Percentiles rank a stretch among this genome's conserved stretches.
Conservation (phyloP, 2,113 vertebrate species). For the Alligator sinensis region DNA sequence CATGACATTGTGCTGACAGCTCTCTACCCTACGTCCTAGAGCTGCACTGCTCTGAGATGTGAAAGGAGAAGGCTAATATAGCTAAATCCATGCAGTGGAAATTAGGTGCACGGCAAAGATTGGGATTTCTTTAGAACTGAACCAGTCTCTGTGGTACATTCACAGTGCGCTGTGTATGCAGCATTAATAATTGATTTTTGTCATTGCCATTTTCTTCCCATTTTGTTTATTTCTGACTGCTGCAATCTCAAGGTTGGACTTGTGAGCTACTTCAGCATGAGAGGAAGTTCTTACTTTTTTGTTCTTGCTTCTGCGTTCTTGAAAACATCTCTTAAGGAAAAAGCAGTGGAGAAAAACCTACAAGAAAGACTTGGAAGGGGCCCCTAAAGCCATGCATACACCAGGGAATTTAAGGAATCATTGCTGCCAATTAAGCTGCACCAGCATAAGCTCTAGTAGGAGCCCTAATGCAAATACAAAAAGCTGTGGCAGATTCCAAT, state of each 20-base stretch:
- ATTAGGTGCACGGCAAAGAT: neutral
- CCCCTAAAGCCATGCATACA: neutral
- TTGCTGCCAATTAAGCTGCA: neutral
- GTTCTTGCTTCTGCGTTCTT: neutral
- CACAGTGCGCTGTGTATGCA: neutral
- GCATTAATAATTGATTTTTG: neutral
- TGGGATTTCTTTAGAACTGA: neutral
- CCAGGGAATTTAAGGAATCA: neutral
- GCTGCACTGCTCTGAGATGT: neutral
- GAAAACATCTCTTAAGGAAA: neutral
- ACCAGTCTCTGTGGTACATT: neutral
- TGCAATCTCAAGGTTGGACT: neutral
- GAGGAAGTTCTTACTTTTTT: neutral
- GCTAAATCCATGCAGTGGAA: neutral
- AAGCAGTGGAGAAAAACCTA: neutral
- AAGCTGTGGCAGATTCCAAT: neutral
- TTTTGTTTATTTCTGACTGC: neutral
- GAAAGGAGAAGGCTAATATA: neutral
- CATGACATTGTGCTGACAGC: neutral
- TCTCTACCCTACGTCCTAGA: neutral
- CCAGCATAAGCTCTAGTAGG: slow-evolving; percentile 19
- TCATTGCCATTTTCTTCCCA: neutral
- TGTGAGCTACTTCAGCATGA: neutral
- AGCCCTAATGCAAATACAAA: slow-evolving; percentile 11
- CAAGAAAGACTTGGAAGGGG: neutral